A percentile compares a stretch with the other conserved stretches of the same genome.
These are phyloP conservation scores for Nasonia longicornis DNA, from an alignment of 1,140 invertebrate genomes.

Conservation along the genomic window DNA sequence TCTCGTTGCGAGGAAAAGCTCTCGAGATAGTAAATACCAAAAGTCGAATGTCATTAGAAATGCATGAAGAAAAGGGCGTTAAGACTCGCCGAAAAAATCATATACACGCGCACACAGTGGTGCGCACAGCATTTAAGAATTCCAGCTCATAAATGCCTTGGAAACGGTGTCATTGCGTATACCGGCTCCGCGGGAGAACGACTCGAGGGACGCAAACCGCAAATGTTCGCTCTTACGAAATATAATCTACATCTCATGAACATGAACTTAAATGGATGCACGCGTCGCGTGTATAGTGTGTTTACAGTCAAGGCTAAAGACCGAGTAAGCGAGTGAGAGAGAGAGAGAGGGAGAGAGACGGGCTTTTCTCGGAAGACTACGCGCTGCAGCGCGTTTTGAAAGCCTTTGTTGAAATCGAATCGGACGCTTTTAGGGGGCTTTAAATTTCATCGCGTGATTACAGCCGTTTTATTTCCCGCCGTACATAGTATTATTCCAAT, in stretches of 20 bases:
- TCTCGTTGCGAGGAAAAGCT: background rate
- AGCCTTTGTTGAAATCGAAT: slow-evolving; percentile 1
- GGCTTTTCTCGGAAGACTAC: background rate
- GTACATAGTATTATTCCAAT: background rate
- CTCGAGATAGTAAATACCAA: background rate
- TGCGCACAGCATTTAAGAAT: slow-evolving; percentile 31
- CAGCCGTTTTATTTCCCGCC: background rate
- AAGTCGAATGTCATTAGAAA: slow-evolving; percentile 32
- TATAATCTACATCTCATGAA: slow-evolving; percentile 47
- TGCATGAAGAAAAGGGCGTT: slow-evolving; percentile 37
- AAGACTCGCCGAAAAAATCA: background rate
- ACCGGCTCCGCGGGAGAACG: slow-evolving; percentile 27
- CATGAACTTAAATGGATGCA: slow-evolving; percentile 49
- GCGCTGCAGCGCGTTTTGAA: background rate
- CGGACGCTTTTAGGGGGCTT: background rate
- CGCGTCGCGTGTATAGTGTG: slow-evolving; percentile 7
- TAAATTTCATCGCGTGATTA: slow-evolving; percentile 4
- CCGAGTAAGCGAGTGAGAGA: background rate
- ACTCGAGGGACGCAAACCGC: slow-evolving; percentile 38
- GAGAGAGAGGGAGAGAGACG: background rate
- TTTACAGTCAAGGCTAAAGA: slow-evolving; percentile 38
- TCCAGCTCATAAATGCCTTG: slow-evolving; percentile 49
- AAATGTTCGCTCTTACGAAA: slow-evolving; percentile 46
- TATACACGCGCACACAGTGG: background rate
- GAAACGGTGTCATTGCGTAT: slow-evolving; percentile 50